Evolutionary conservation across 2,888 invertebrate genomes (phyloP), one percentile per base, ranked within the genome.

Genomic region (Xestia sexstrigata): DNA sequence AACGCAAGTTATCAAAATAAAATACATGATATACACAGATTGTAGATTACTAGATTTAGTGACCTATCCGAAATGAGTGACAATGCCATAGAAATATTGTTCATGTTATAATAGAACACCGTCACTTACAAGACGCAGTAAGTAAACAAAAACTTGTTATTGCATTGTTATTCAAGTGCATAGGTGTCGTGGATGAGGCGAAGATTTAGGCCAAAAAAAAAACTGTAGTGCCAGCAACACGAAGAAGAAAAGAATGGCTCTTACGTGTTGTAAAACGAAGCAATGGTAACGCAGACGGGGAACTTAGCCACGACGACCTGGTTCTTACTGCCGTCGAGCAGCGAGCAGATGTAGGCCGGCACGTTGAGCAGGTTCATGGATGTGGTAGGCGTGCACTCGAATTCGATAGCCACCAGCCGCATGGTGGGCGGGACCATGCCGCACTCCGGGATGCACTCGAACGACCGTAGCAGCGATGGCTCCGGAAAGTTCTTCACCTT

Each of bases 221-320:
- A 26, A 58, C 26, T 26, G 58, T 58, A 6, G 15, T 23, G 23
- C 23, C 15, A 26, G 15, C 7, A 26, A 15, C 15, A 26, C 26
- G 7, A 26, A 26, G 0, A 7, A 26, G 7, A 58, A 60, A 30
- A 6, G 2, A 26, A 1, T 30, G 26, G 5, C 35, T 89, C 95
- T 91, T 88, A 96, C 96, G 96, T 96, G 79, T 96, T 96, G 84
- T 96, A 96, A 87, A 96, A 96, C 1, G 96, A 96, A 6, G 95
- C 95, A 74, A 96, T 95, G 5, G 95, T 94, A 42, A 96, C 89
- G 80, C 93, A 94, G 15, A 96, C 93, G 9, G 96, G 96, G 87
- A 96, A 96, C 89, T 95, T 95, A 3, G 96, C 96, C 3, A 96
- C 96, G 7, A 96, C 94, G 23, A 96, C 93, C 88, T 96, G 96